Conservation (phyloP, 2,113 vertebrate species). For the Progne subis region DNA sequence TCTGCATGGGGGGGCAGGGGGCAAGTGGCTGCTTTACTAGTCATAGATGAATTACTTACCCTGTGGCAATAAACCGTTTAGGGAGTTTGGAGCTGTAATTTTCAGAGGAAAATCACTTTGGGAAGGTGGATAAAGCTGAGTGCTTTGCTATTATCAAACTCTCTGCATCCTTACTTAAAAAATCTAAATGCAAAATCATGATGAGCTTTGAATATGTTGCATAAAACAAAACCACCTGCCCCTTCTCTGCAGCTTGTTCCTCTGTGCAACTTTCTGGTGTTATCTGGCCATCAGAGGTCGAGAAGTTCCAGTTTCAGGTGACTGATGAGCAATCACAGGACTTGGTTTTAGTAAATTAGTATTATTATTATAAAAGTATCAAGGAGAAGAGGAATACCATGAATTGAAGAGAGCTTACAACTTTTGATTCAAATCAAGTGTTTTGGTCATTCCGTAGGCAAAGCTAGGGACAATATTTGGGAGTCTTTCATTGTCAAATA, state of each 20-base stretch:
- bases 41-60: background rate
- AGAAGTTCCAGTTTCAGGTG: background rate
- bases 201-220: background rate
- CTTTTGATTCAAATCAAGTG: background rate
- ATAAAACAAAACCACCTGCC: background rate
- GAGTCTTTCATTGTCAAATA: background rate
- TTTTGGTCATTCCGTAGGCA: background rate
- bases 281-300: accelerated
- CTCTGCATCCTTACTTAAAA: background rate
- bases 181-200: background rate
- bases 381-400: background rate
- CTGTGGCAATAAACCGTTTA: background rate
- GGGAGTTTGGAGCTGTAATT: background rate
- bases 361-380: background rate
- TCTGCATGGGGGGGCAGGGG: accelerated
- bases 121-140: background rate
- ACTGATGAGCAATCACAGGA: background rate
- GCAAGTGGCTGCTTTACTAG: background rate
- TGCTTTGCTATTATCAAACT: background rate
- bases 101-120: background rate
- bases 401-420: background rate
- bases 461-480: background rate
- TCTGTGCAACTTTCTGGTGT: background rate
- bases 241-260: background rate
- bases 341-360: background rate